Conservation (phyloP, 2,113 vertebrate species). For the Chascanopsetta lugubris region DNA sequence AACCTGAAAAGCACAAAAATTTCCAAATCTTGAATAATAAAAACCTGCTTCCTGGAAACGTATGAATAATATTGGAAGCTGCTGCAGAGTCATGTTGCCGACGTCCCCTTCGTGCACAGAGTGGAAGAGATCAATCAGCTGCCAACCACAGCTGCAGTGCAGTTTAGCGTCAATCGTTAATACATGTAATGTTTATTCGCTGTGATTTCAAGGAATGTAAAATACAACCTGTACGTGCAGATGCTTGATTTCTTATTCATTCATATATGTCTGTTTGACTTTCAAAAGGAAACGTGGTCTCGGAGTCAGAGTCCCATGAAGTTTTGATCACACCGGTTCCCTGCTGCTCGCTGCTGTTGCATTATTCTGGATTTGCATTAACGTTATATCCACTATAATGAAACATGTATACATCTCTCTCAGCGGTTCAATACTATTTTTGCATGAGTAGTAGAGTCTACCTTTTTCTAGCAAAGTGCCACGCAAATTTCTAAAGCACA, state of each 20-base stretch:
- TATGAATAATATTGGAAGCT: slow-evolving; percentile 1
- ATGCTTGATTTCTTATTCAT: not conserved
- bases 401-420: too few species aligned
- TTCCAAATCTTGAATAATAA: slow-evolving; percentile 37
- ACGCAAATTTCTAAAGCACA: too few species aligned
- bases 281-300: not conserved
- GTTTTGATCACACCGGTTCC: too few species aligned
- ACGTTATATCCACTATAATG: too few species aligned
- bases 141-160: not conserved
- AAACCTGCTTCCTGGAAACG: slow-evolving; percentile 19
- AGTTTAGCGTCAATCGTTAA: not conserved
- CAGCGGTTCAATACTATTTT: too few species aligned
- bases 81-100: not conserved
- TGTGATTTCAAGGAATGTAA: not conserved
- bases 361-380: too few species aligned
- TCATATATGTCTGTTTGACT: not conserved
- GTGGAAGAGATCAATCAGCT: slow-evolving; percentile 10
- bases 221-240: not conserved
- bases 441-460: too few species aligned
- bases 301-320: too few species aligned
- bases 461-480: too few species aligned
- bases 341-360: too few species aligned
- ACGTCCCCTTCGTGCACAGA: slow-evolving; percentile 5
- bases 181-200: not conserved
- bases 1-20: slow-evolving; percentile 53